Base-by-base conservation (phyloP, 2,888 invertebrate species). In the Serripes groenlandicus region DNA sequence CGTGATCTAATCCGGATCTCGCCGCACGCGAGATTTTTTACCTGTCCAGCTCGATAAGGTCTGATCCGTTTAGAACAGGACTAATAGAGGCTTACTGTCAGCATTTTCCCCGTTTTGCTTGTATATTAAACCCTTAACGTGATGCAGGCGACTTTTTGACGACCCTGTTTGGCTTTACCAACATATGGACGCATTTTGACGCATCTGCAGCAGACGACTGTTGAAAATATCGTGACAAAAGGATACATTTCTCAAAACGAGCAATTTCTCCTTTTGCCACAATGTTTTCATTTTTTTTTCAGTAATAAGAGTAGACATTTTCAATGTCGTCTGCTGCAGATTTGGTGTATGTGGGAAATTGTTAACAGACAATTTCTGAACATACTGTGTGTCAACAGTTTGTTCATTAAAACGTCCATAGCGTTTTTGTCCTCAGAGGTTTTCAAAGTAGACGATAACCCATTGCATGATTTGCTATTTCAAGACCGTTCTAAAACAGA, bases 21-120 rank as follows among this genome's bases (percentile, higher is more conserved):
- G 34, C 32, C 4, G 34, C 54, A 66, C 54, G 66, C 75, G 75
- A 66, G 11, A 52, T 35, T 15, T 32, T 15, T 62, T 75, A 64
- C 64, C 75, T 75, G 75, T 75, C 75, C 49, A 23, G 37, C 30
- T 9, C 54, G 75, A 75, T 75, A 58, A 66, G 66, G 66, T 26
- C 42, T 42, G 42, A 66, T 42, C 62, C 32, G 18, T 62, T 62
- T 3, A 1, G 9, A 21, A 21, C 9, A 21, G 30, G 11, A 30
- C 0, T 62, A 62, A 62, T n/a, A n/a, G 62, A 28, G 21, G 62
- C 34, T 62, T n/a, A n/a, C n/a, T n/a, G n/a, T n/a, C n/a, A n/a
- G n/a, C n/a, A n/a, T n/a, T 62, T 62, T 34, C 21, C 32, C 15
- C 3, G 21, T 58, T 26, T 15, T 15, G 58, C 58, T 11, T 5